Evolutionary conservation across 2,797 vertebrate genomes (phyloP), one percentile per base, ranked within the genome.

Genomic region (Spinibarbus caldwelli): DNA sequence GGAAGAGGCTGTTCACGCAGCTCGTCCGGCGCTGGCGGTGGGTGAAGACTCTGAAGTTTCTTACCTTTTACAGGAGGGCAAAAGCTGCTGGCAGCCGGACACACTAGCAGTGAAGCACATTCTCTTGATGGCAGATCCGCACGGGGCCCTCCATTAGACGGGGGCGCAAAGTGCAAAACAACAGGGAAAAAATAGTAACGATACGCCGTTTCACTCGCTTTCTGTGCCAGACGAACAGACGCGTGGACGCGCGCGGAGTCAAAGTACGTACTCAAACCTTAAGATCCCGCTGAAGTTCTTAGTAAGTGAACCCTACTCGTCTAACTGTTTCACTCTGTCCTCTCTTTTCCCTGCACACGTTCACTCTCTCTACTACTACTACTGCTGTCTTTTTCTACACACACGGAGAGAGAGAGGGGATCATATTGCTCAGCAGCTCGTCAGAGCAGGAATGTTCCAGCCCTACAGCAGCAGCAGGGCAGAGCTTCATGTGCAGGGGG

Each of bases 71-170:
- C 93, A 91, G 94, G 91, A 93, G 93, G 64, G 91, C 89, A 91
- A 89, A 92, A 86, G 89, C 92, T 88, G 91, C 89, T 88, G 90
- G 84, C 84, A 88, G 90, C 88, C 87, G 88, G 92, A 59, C 45
- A 91, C 88, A 66, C 90, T 89, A 95, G 91, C 90, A 91, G 88
- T 89, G 80, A 89, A 87, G 89, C 88, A 88, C 95, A 95, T 96
- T 93, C 91, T 95, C 88, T 89, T 85, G 88, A n/a, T 87, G 88
- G 90, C 90, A 92, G 90, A 95, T 96, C 95, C 94, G 94, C 80
- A 93, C 95, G 73, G 94, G 94, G 91, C 95, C 95, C 94, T 96
- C 95, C 95, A 96, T 96, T 93, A 94, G 91, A 93, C 92, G 78
- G 93, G 92, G 93, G 91, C 93, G 91, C 88, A 88, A 89, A 92